A percentile compares a stretch with the other conserved stretches of the same genome.
Conservation (phyloP, 2,888 invertebrate genomes). For the Fissipunctia ypsillon region DNA sequence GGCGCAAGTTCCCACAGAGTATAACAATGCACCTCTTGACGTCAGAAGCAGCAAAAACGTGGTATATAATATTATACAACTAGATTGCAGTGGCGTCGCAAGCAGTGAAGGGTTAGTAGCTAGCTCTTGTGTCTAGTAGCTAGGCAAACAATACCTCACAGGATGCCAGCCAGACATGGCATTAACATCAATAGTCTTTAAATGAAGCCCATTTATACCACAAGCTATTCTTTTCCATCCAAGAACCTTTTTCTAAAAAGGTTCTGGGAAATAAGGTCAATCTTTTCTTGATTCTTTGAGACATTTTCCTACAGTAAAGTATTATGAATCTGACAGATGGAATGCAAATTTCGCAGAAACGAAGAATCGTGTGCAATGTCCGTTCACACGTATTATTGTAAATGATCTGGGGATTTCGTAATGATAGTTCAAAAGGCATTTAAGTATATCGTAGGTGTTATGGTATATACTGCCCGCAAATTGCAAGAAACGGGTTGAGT, state of each 20-base stretch:
- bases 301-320: constrained; percentile 5
- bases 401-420: constrained; percentile 34
- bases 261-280: constrained; percentile 7
- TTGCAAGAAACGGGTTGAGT: constrained; percentile 37
- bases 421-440: constrained; percentile 41
- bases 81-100: constrained; percentile 45
- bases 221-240: constrained; percentile 4
- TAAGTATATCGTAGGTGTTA: constrained; percentile 49
- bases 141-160: constrained; percentile 52
- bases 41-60: constrained; percentile 58
- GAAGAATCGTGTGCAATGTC: constrained; percentile 16
- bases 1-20: constrained; percentile 39
- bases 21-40: constrained; percentile 64
- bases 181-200: constrained; percentile 44
- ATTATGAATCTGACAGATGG: constrained; percentile 19
- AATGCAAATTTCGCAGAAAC: constrained; percentile 38
- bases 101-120: constrained; percentile 55
- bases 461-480: constrained; percentile 36
- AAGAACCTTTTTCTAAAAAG: constrained; percentile 11
- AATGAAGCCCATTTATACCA: constrained; percentile 23
- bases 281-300: constrained; percentile 16
- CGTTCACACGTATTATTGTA: constrained; percentile 38
- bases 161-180: constrained; percentile 57
- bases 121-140: constrained; percentile 46
- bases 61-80: constrained; percentile 49